Evolutionary conservation across 2,797 vertebrate genomes (phyloP).

Genomic region (Falco peregrinus): DNA sequence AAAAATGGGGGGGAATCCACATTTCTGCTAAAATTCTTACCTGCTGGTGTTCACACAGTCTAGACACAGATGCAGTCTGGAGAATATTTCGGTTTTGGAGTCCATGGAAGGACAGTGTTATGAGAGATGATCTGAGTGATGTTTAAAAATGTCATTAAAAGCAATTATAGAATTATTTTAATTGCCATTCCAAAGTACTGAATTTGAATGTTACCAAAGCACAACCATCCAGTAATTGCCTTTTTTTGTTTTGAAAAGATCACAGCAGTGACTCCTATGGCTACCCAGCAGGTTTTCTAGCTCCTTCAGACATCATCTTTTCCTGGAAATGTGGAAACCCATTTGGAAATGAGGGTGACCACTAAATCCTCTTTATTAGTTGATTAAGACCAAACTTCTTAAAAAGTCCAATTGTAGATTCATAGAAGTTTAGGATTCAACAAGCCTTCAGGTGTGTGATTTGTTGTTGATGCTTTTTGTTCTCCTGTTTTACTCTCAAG

Average conservation of each 20-base stretch:
- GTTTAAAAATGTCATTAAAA: not conserved
- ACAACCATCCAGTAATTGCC: not conserved
- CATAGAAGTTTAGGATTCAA: not conserved
- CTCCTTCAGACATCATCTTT: not conserved
- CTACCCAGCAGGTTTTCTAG: not conserved
- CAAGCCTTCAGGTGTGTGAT: not conserved
- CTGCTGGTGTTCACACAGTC: not conserved
- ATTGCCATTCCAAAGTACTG: not conserved
- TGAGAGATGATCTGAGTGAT: not conserved
- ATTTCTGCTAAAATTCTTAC: not conserved
- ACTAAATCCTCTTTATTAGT: not conserved
- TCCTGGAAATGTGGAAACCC: not conserved
- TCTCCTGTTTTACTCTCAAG: not conserved
- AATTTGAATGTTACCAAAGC: not conserved
- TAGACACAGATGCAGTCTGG: not conserved
- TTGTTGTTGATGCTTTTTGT: not conserved
- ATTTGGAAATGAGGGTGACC: not conserved
- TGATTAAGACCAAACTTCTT: not conserved
- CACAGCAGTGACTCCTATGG: not conserved
- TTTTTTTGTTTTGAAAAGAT: not conserved
- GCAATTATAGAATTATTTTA: not conserved
- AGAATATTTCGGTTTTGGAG: not conserved
- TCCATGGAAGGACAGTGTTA: not conserved
- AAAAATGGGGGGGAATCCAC: not conserved
- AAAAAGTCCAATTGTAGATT: rapidly evolving